Conservation (phyloP, 2,888 invertebrate genomes). For the Caenorhabditis plicata region DNA sequence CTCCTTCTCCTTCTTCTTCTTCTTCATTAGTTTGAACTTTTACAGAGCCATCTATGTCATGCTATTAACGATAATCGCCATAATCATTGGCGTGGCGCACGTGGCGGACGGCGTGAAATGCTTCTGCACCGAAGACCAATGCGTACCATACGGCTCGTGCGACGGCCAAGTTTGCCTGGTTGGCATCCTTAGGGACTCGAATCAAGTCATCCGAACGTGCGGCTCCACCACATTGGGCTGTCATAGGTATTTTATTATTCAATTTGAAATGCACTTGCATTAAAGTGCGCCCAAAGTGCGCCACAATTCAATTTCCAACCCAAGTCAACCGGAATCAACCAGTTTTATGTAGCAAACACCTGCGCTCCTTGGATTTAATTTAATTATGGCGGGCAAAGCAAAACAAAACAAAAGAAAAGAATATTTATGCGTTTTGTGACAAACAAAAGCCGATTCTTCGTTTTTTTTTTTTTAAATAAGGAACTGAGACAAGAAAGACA, state of each 20-base stretch:
- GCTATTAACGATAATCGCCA: too few species aligned
- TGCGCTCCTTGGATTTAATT: too few species aligned
- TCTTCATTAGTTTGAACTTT: neutral
- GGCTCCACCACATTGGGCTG: conserved; percentile 46
- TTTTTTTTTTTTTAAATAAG: too few species aligned
- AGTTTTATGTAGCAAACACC: too few species aligned
- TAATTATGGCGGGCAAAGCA: too few species aligned
- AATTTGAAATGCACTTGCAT: neutral
- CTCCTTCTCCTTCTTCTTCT: conserved; percentile 6
- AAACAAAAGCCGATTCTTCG: too few species aligned
- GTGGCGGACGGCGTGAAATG: conserved; percentile 32
- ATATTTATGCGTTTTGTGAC: too few species aligned
- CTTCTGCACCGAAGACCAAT: conserved; percentile 61
- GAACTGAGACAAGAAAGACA: too few species aligned
- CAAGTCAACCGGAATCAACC: neutral
- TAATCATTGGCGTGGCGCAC: conserved; percentile 3
- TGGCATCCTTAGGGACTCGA: conserved; percentile 52
- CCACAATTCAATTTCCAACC: neutral
- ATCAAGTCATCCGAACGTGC: conserved; percentile 51
- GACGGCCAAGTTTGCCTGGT: conserved; percentile 61
- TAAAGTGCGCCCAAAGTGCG: neutral
- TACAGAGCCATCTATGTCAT: too few species aligned
- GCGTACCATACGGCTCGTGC: conserved; percentile 62
- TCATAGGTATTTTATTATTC: conserved; percentile 33
- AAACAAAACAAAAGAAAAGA: too few species aligned